Conservation (phyloP, 92 coral and sea anemone genomes). For the Palythoa caribaeorum region DNA sequence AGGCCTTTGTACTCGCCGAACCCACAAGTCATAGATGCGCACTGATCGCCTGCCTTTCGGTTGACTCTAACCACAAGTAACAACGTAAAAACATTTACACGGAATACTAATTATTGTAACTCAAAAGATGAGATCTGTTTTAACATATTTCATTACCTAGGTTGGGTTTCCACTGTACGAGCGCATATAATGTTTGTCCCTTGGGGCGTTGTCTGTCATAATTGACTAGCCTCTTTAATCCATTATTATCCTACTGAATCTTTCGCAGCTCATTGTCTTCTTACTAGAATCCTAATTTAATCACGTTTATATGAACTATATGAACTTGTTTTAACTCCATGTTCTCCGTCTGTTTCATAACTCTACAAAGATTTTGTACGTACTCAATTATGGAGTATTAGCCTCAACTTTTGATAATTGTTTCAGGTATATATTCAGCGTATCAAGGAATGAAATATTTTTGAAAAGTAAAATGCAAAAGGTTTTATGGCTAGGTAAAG, state of each 20-base stretch:
- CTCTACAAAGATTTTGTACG: neutral
- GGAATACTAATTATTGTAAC: neutral
- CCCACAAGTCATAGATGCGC: slow-evolving; percentile 19
- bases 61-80: slow-evolving; percentile 10
- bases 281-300: neutral
- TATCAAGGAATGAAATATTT: no score
- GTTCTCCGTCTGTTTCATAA: neutral
- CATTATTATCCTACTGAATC: slow-evolving; percentile 20
- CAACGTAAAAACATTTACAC: neutral
- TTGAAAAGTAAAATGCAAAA: no score
- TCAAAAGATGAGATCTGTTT: slow-evolving; percentile 16
- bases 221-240: slow-evolving; percentile 51
- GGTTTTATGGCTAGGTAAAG: no score
- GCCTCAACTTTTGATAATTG: neutral
- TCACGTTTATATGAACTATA: neutral
- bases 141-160: neutral
- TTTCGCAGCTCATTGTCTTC: slow-evolving; percentile 43
- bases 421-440: no score
- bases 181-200: slow-evolving; percentile 17
- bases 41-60: slow-evolving; percentile 36
- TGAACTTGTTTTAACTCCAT: neutral
- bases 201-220: slow-evolving; percentile 46
- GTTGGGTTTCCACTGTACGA: neutral
- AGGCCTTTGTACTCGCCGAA: slow-evolving; percentile 80
- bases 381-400: neutral